phyloP scores from a whole-genome alignment of 2,113 vertebrate genomes.

The Erythrocercus mccallii region DNA sequence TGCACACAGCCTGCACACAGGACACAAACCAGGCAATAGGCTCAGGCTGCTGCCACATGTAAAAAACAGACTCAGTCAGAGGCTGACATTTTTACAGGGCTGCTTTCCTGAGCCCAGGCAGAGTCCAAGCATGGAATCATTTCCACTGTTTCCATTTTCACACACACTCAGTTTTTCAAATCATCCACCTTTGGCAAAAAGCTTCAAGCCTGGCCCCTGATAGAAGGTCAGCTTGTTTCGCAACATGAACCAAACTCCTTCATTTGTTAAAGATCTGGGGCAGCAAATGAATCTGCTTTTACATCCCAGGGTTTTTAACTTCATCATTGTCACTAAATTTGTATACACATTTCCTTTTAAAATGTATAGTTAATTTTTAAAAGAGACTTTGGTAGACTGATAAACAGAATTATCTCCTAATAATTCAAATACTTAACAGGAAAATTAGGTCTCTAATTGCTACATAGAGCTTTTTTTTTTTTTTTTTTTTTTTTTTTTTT shows the following conservation, averaged over 20 bases:
- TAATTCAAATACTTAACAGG: background rate
- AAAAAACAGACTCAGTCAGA: background rate
- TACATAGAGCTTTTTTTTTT: no score
- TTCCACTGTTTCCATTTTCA: conserved; percentile 37
- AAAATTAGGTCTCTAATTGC: background rate
- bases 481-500: background rate
- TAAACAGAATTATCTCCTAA: background rate
- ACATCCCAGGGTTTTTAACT: background rate
- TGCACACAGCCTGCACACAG: fast-evolving
- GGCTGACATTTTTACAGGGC: background rate
- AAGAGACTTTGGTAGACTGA: background rate
- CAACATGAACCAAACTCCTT: background rate
- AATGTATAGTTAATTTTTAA: background rate
- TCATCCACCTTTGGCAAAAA: conserved; percentile 26
- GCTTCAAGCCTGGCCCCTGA: background rate
- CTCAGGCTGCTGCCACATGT: background rate
- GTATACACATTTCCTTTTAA: background rate
- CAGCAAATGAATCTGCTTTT: background rate
- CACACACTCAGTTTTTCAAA: background rate
- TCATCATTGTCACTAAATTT: background rate
- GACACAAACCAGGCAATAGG: background rate
- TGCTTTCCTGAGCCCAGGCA: background rate
- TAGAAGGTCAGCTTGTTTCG: conserved; percentile 35
- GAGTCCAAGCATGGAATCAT: background rate
- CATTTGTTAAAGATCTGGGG: background rate